These are phyloP conservation scores for Blastomussa wellsi DNA, from an alignment of 92 coral and sea anemone genomes.

Conservation along the genomic window DNA sequence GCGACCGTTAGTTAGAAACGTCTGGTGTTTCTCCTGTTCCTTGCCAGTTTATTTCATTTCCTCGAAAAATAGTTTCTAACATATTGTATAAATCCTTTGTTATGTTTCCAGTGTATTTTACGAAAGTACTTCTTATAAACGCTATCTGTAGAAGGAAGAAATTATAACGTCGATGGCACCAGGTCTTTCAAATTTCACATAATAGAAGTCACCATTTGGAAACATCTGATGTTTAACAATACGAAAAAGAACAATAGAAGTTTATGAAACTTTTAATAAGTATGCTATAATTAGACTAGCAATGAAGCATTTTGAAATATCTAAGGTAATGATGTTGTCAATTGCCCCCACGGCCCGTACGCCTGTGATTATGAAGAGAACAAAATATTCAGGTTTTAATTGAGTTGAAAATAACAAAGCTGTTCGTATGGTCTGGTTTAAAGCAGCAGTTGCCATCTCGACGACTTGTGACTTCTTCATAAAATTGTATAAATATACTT, in stretches of 20 bases:
- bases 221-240: neutral
- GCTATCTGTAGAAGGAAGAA: neutral
- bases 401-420: neutral
- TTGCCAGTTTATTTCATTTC: neutral
- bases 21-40: neutral
- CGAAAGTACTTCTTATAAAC: neutral
- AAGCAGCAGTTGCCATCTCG: neutral
- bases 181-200: neutral
- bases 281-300: neutral
- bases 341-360: too few species aligned
- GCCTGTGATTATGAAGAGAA: neutral
- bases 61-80: neutral
- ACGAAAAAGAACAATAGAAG: neutral
- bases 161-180: neutral
- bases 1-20: too few species aligned
- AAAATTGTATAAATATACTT: neutral
- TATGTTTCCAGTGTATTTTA: neutral
- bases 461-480: neutral
- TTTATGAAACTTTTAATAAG: neutral
- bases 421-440: neutral
- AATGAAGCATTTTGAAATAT: neutral
- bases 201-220: neutral
- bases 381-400: neutral
- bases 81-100: neutral
- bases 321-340: neutral